These are phyloP conservation scores for Characodon lateralis DNA, from an alignment of 2,797 vertebrate species.

Conservation along the genomic window DNA sequence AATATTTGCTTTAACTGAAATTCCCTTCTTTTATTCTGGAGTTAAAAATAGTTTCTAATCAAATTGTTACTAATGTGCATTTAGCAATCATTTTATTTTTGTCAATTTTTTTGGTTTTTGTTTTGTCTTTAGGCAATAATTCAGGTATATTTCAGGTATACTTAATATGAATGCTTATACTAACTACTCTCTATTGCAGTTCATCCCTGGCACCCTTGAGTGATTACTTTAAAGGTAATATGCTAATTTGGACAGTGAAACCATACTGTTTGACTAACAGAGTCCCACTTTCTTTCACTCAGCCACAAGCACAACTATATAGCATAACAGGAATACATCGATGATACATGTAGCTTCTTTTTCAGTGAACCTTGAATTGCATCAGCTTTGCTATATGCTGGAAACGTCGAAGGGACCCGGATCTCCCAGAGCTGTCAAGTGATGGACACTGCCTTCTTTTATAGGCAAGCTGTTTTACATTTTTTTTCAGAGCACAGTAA, in stretches of 20 bases:
- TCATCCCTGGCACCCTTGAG: background rate
- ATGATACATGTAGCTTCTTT: background rate
- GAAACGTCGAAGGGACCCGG: conserved; percentile 15
- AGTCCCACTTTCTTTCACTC: background rate
- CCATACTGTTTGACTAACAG: background rate
- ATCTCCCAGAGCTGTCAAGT: conserved; percentile 24
- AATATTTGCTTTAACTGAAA: too few relatives aligned
- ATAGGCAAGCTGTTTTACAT: conserved; percentile 37
- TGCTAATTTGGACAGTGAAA: background rate
- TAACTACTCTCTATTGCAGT: background rate
- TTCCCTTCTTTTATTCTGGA: too few relatives aligned
- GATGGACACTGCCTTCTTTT: conserved; percentile 14
- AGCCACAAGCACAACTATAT: background rate
- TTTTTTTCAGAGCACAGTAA: conserved; percentile 37
- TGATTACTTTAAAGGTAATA: background rate
- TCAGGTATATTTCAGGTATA: background rate
- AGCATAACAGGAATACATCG: background rate
- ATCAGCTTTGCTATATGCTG: background rate
- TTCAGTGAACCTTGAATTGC: conserved; percentile 2
- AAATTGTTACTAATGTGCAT: background rate
- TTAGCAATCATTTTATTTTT: background rate
- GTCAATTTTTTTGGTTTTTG: background rate
- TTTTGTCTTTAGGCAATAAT: background rate
- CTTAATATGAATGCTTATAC: background rate
- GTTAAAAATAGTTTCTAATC: background rate